Evolutionary conservation across 1,140 invertebrate species (phyloP), one percentile per base, ranked within the genome.

Genomic region (Drosophila sp.): DNA sequence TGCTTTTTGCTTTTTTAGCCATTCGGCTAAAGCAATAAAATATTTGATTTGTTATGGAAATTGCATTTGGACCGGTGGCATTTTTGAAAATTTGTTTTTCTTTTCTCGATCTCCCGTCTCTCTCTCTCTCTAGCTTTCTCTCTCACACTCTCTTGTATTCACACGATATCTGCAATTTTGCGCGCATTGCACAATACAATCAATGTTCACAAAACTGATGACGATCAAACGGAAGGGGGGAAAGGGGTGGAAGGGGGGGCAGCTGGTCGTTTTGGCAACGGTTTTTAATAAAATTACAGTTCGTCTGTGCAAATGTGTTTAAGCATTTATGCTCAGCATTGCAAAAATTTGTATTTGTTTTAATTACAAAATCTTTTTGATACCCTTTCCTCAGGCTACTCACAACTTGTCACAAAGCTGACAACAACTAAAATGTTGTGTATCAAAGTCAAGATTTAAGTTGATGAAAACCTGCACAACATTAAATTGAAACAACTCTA

Each of bases 21-120:
- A 75, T 84, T 80, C 70, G 76, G 54, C 62, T 76, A 58, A 67
- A 70, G 41, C 65, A 78, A 80, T 86, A 84, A 84, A 84, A 84
- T 84, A 84, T 84, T 84, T 86, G 81, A 84, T 86, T 84, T 84
- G 81, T 74, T 74, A 80, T 86, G 81, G 77, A 86, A 84, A 84
- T 84, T 80, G 77, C 81, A 86, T 80, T 86, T 86, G 69, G 41
- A 67, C 46, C 67, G 25, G 27, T 58, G 41, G 27, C 41, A 75
- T 73, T 73, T 73, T 76, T 69, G 13, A 54, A 14, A 64, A 86
- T 77, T 80, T 80, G 78, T 77, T 70, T 77, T 72, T 67, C 73
- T 77, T 70, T 77, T 72, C 63, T 50, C 16, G 9, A 29, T 27
- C 48, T 18, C 29, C 29, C 13, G 2, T 4, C 13, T 34, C 48